Evolutionary conservation across 2,888 invertebrate genomes (phyloP).

Genomic region (Cheilosia variabilis): DNA sequence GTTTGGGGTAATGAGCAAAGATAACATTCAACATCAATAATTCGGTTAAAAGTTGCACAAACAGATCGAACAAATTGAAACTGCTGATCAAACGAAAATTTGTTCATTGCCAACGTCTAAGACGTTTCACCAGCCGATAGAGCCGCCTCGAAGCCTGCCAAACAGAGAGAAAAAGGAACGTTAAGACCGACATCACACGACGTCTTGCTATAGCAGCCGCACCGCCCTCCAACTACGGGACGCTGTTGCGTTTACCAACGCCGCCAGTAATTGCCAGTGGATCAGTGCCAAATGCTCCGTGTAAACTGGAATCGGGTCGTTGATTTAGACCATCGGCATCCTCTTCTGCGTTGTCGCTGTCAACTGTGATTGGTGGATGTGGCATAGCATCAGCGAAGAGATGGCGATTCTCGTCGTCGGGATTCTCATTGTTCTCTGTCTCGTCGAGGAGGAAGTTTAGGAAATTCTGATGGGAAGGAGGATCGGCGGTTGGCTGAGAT

Average conservation of each 20-base stretch:
- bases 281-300: slow-evolving; percentile 65
- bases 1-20: slow-evolving; percentile 34
- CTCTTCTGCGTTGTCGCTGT: slow-evolving; percentile 69
- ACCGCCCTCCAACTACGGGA: slow-evolving; percentile 55
- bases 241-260: slow-evolving; percentile 61
- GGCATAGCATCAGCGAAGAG: background rate
- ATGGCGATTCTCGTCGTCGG: slow-evolving; percentile 77
- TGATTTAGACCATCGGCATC: slow-evolving; percentile 65
- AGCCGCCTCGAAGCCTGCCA: slow-evolving; percentile 60
- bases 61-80: slow-evolving; percentile 15
- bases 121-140: slow-evolving; percentile 55
- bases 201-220: slow-evolving; percentile 20
- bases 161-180: slow-evolving; percentile 58
- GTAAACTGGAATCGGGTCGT: slow-evolving; percentile 59
- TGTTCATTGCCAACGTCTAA: slow-evolving; percentile 37
- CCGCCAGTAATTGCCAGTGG: slow-evolving; percentile 44
- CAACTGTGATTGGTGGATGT: slow-evolving; percentile 36
- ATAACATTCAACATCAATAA: slow-evolving; percentile 51
- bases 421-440: slow-evolving; percentile 82
- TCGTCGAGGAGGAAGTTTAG: slow-evolving; percentile 76
- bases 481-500: slow-evolving; percentile 23
- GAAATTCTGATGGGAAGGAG: slow-evolving; percentile 51
- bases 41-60: slow-evolving; percentile 21
- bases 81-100: background rate
- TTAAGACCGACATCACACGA: slow-evolving; percentile 33